phyloP scores from a whole-genome alignment of 1,140 invertebrate species.

The Lerema accius region DNA sequence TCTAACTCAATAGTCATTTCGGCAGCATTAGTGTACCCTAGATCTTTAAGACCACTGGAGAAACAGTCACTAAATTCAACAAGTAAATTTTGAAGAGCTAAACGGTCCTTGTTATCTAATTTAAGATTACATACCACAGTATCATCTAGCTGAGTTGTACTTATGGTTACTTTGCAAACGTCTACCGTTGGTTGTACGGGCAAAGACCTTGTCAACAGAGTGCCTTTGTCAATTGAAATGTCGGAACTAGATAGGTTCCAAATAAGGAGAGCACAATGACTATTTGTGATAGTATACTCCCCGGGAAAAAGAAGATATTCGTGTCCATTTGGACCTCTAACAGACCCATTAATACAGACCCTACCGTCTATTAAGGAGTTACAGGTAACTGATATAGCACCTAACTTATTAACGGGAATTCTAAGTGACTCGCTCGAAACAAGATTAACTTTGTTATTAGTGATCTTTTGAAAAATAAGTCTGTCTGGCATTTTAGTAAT shows the following conservation, averaged over 20 bases:
- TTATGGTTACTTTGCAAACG: conserved; percentile 10
- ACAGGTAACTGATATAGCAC: conserved; percentile 23
- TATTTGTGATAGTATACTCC: conserved; percentile 28
- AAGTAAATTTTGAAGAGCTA: conserved; percentile 26
- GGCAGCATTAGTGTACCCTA: conserved; percentile 36
- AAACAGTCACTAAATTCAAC: conserved; percentile 40
- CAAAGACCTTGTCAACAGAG: conserved; percentile 16
- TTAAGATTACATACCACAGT: conserved; percentile 9
- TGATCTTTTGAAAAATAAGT: conserved; percentile 34
- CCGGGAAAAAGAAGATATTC: conserved; percentile 40
- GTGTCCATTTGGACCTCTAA: conserved; percentile 25
- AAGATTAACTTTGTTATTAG: conserved; percentile 13
- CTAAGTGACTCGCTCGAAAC: not conserved
- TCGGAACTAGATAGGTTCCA: conserved; percentile 14
- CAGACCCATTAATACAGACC: conserved; percentile 30
- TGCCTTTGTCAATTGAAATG: conserved; percentile 11
- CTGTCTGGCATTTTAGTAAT: conserved; percentile 44
- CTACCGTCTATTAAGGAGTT: conserved; percentile 1
- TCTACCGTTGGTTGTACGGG: not conserved
- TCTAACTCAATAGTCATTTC: conserved; percentile 46
- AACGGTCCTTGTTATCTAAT: conserved; percentile 8
- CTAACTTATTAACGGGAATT: conserved; percentile 20
- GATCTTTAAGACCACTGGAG: conserved; percentile 33
- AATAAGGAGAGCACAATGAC: conserved; percentile 27
- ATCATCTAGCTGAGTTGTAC: conserved; percentile 11